phyloP scores from a whole-genome alignment of 2,113 vertebrate genomes.

The Mesitornis unicolor region DNA sequence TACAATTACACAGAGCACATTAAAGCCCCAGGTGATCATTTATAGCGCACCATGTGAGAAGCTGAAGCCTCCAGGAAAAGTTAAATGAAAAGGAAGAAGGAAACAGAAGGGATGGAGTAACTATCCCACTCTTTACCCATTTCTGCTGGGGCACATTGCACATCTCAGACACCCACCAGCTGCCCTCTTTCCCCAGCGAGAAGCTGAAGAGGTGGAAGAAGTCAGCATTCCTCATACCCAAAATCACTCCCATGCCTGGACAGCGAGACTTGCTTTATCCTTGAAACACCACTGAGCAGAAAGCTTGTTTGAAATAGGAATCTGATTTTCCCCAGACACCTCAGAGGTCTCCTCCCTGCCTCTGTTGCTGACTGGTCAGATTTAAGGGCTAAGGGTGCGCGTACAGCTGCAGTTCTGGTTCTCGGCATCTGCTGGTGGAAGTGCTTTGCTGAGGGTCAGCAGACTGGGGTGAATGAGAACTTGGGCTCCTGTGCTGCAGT shows the following conservation, averaged over 20 bases:
- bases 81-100: conserved; percentile 1
- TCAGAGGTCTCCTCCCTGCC: neutral
- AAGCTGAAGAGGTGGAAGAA: neutral
- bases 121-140: neutral
- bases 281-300: neutral
- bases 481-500: neutral
- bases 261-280: neutral
- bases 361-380: neutral
- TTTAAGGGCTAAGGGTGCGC: neutral
- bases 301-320: neutral
- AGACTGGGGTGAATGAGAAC: neutral
- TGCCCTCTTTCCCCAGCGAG: neutral
- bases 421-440: rapidly evolving
- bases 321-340: neutral
- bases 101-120: neutral
- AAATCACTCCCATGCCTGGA: neutral
- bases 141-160: neutral
- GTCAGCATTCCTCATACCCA: neutral
- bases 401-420: neutral
- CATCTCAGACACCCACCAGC: too few relatives aligned
- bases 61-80: neutral
- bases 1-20: neutral
- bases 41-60: neutral
- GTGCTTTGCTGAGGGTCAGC: neutral
- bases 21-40: neutral